Evolutionary conservation across 2,888 invertebrate species (phyloP).

Genomic region (Petrophora chlorosata): DNA sequence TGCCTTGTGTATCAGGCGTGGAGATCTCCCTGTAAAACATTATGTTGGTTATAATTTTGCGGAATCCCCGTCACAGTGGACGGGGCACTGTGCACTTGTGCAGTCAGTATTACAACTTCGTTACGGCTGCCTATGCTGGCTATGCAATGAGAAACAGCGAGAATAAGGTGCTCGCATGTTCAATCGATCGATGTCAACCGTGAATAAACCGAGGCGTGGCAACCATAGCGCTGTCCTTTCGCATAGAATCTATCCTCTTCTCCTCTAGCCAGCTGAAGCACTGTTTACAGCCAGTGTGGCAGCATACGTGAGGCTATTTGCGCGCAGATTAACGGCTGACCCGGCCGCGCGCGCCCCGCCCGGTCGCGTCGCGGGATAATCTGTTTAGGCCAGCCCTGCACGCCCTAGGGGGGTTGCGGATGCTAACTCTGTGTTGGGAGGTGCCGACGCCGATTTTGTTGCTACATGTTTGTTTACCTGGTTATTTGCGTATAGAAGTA

Average conservation of each 20-base stretch:
- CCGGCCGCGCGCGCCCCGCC: conserved; percentile 29
- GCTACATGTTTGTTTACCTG: conserved; percentile 21
- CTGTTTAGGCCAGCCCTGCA: conserved; percentile 50
- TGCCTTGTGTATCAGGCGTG: conserved; percentile 38
- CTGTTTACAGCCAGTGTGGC: conserved; percentile 10
- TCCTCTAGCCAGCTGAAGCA: conserved; percentile 9
- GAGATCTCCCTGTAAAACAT: conserved; percentile 49
- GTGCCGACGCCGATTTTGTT: conserved; percentile 18
- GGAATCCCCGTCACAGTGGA: conserved; percentile 29
- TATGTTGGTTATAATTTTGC: conserved; percentile 51
- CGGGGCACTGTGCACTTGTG: background rate
- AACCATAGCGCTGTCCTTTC: background rate
- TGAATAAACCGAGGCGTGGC: background rate
- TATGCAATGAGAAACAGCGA: conserved; percentile 30
- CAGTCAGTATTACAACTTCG: background rate
- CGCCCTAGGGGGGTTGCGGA: conserved; percentile 30
- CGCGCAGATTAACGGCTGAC: conserved; percentile 66
- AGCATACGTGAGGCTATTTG: conserved; percentile 69
- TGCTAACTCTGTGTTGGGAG: conserved; percentile 19
- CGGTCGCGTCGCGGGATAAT: conserved; percentile 54
- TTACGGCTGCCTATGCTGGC: background rate
- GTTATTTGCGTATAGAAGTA: background rate
- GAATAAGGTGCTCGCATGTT: background rate
- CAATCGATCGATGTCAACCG: background rate
- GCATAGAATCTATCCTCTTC: background rate